These are phyloP conservation scores for Callimorpha dominula DNA, from an alignment of 2,888 invertebrate species.

Conservation along the genomic window DNA sequence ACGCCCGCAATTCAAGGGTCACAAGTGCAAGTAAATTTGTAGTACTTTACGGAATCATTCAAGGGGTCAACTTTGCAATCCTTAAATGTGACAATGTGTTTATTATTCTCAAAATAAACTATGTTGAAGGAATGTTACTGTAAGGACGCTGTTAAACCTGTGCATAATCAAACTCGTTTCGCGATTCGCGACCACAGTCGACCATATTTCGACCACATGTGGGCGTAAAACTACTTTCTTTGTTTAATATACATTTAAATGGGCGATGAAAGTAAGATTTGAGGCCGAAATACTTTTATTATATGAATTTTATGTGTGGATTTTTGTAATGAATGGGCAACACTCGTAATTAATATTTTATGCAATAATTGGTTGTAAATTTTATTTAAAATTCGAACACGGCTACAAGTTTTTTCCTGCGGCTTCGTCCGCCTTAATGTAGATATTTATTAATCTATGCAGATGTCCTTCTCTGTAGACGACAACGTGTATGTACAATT, in stretches of 20 bases:
- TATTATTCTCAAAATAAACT: conserved; percentile 23
- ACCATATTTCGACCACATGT: conserved; percentile 18
- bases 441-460: no score
- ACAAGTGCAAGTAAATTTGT: not conserved
- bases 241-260: conserved; percentile 16
- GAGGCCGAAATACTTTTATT: conserved; percentile 12
- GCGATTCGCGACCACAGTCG: conserved; percentile 8
- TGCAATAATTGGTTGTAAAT: not conserved
- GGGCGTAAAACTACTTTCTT: conserved; percentile 24
- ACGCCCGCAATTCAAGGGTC: no score
- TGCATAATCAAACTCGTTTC: conserved; percentile 20
- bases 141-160: conserved; percentile 24
- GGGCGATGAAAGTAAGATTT: conserved; percentile 24
- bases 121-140: conserved; percentile 28
- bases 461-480: no score
- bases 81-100: conserved; percentile 11
- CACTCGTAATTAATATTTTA: not conserved
- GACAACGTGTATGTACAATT: no score
- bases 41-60: not conserved
- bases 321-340: conserved; percentile 1
- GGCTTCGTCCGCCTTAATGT: no score
- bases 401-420: no score
- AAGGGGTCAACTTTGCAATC: not conserved
- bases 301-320: not conserved
- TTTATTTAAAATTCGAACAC: no score